phyloP scores from a whole-genome alignment of 1,140 invertebrate species.

The Acromyrmex echinatior region DNA sequence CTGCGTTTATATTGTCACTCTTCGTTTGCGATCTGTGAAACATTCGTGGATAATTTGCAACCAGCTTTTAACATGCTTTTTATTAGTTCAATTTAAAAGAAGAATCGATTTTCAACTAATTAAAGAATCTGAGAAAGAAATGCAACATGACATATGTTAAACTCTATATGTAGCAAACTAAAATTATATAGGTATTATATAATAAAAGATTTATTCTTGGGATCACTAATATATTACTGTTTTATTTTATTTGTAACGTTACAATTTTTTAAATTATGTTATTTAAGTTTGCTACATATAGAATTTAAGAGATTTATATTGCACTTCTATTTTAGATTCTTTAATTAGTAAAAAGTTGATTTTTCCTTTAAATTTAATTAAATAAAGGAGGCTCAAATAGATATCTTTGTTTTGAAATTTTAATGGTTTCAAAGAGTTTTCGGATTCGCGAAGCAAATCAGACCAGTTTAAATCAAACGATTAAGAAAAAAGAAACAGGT shows the following conservation, averaged over 20 bases:
- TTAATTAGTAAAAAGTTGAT: background rate
- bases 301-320: background rate
- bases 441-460: background rate
- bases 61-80: background rate
- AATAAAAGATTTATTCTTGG: background rate
- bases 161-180: background rate
- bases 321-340: background rate
- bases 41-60: background rate
- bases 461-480: background rate
- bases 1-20: background rate
- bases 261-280: background rate
- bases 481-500: no score
- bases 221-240: no score
- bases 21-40: slow-evolving; percentile 51
- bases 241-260: background rate
- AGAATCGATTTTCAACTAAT: background rate
- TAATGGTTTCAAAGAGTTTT: background rate
- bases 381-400: background rate
- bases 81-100: background rate
- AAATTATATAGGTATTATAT: background rate
- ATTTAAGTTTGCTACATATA: background rate
- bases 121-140: background rate
- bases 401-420: background rate
- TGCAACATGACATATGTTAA: background rate
- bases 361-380: background rate